Percentiles rank a stretch among this genome's conserved stretches.
Conservation (phyloP, 2,113 vertebrate species). For the Phrynosoma blainvillii region DNA sequence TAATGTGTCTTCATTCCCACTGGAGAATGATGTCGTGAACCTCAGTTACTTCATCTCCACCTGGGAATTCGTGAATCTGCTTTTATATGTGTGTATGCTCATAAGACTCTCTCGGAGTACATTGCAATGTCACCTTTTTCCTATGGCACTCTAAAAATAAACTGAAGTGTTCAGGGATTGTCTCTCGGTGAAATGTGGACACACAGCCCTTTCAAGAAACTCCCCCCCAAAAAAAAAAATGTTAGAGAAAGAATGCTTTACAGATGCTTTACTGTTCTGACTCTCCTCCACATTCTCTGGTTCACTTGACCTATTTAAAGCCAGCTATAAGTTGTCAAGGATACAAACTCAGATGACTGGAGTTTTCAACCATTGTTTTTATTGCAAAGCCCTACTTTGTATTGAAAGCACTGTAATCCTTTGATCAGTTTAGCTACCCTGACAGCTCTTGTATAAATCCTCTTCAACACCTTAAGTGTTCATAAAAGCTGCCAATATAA, state of each 20-base stretch:
- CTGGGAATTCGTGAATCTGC: background rate
- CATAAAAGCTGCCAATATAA: background rate
- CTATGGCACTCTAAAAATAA: slow-evolving; percentile 49
- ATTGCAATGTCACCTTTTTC: background rate
- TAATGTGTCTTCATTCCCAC: no score
- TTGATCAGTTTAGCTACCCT: slow-evolving; percentile 10
- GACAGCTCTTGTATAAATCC: background rate
- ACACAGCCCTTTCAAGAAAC: background rate
- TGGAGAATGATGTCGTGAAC: background rate
- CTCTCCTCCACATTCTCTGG: slow-evolving; percentile 1
- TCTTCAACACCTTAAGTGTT: slow-evolving; percentile 17
- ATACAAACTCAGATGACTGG: background rate
- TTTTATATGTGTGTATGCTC: background rate
- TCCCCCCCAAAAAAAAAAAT: background rate
- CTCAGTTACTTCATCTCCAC: slow-evolving; percentile 8
- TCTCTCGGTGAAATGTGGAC: slow-evolving; percentile 14
- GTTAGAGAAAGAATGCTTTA: slow-evolving; percentile 2
- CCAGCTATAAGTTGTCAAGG: slow-evolving; percentile 11
- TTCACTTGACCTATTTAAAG: slow-evolving; percentile 23
- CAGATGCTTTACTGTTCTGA: background rate
- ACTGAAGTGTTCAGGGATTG: slow-evolving; percentile 1
- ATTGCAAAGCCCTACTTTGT: slow-evolving; percentile 23
- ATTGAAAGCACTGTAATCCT: background rate
- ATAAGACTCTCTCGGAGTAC: background rate
- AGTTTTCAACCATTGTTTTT: slow-evolving; percentile 23